These are phyloP conservation scores for Orthonevra nobilis DNA, from an alignment of 2,888 invertebrate genomes.

Conservation along the genomic window DNA sequence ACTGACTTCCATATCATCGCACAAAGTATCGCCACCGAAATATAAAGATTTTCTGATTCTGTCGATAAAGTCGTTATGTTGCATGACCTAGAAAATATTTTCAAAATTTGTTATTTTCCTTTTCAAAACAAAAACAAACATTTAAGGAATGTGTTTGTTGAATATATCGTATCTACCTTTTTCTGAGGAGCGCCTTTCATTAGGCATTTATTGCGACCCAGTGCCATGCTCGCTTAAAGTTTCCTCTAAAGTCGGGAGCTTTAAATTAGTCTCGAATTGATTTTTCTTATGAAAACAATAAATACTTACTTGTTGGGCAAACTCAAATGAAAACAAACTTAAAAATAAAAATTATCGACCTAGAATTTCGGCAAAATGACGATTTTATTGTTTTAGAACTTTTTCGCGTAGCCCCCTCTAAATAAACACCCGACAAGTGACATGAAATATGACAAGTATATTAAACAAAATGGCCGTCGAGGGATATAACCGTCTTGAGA, in stretches of 20 bases:
- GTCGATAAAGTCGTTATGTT: constrained; percentile 88
- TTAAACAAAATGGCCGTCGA: constrained; percentile 33
- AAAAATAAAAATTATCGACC: constrained; percentile 32
- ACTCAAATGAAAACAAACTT: constrained; percentile 26
- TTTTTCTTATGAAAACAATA: not conserved
- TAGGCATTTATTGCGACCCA: constrained; percentile 76
- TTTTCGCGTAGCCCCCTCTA: constrained; percentile 34
- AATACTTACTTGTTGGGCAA: not conserved
- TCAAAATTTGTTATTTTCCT: not conserved
- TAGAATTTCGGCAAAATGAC: constrained; percentile 43
- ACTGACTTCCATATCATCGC: constrained; percentile 87
- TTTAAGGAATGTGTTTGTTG: not conserved
- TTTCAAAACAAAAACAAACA: not conserved
- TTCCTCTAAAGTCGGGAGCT: not conserved
- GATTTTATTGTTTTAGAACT: constrained; percentile 43
- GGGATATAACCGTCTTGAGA: too few species aligned
- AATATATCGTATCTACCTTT: too few species aligned
- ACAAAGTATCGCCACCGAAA: constrained; percentile 91
- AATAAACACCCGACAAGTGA: constrained; percentile 60
- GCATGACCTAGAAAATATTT: constrained; percentile 75
- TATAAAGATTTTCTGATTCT: constrained; percentile 94
- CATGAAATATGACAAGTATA: constrained; percentile 19
- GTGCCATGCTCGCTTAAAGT: constrained; percentile 63
- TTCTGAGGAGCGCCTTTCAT: constrained; percentile 72
- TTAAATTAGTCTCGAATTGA: not conserved